Base-by-base conservation (phyloP, 2,113 vertebrate species). In the Raphicerus campestris region DNA sequence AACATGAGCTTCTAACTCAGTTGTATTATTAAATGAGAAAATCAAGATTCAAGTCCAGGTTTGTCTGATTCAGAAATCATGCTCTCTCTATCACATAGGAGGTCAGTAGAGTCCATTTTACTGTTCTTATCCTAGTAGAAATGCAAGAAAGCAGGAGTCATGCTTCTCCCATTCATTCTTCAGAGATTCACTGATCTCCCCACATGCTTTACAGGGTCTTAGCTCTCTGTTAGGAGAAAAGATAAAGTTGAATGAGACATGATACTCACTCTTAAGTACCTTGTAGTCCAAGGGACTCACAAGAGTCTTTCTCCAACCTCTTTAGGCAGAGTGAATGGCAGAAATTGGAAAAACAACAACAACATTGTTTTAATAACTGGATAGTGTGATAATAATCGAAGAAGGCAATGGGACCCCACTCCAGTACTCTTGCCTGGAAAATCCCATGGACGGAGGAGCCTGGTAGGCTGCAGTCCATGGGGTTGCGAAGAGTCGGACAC, bases 401-500 rank as follows among this genome's bases (percentile, higher is more conserved):
- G 24, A 58, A 58, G 56, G 9, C 56, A 58, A 11, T 58, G 56
- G 55, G 1, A 58, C 10, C 56, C 24, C 56, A 58, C 2, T 58
- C 24, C 56, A 58, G 24, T 58, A 58, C 56, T 58, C 56, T 58
- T 58, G 56, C 56, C 24, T 58, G 56, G 56, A 58, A 58, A 26
- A 26, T 58, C 24, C 56, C 56, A 58, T 58, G 56, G 56, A 11
- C 0, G 24, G 56, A 58, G 56, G 22, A 58, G 56, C 22, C 56
- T 58, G 22, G 4, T 58, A 26, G 56, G 56, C 24, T 10, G 24
- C 4, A 1, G 10, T 58, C 56, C 56, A 58, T 26, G 22, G 22
- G 24, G 4, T 58, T 0, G 1, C 3, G 0, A 58, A 58, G 24
- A 58, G 24, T 26, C 10, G 1, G 56, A 58, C 24, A 58, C 0